Percentiles rank a stretch among this genome's conserved stretches.
These are phyloP conservation scores for Fregata magnificens DNA, from an alignment of 2,113 vertebrate genomes.

Conservation along the genomic window DNA sequence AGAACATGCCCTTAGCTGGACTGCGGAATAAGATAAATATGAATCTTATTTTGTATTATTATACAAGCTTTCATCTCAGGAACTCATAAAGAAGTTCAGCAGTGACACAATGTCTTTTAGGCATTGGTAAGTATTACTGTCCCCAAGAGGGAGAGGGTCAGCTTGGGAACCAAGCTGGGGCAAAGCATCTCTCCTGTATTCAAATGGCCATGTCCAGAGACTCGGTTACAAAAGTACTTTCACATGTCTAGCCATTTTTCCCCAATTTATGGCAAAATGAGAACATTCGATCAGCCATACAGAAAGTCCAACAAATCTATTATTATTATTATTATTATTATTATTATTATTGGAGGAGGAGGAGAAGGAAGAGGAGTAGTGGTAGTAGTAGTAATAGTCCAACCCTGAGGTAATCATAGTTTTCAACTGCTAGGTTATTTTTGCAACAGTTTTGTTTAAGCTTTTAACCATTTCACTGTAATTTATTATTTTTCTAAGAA, in stretches of 20 bases:
- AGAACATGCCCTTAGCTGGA: not conserved
- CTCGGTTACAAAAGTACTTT: not conserved
- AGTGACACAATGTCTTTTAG: not conserved
- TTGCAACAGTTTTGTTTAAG: not conserved
- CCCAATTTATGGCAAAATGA: not conserved
- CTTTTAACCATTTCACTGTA: not conserved
- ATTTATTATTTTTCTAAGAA: not conserved
- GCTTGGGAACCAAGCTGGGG: not conserved
- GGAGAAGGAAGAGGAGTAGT: no score
- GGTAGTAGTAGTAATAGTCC: no score
- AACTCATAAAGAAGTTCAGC: not conserved
- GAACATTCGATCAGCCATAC: not conserved
- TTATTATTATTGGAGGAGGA: no score
- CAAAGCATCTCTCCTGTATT: not conserved
- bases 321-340: not conserved
- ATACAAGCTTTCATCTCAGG: not conserved
- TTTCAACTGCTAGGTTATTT: not conserved
- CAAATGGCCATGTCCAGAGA: not conserved
- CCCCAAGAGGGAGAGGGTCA: not conserved
- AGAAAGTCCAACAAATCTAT: not conserved
- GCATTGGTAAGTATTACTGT: not conserved
- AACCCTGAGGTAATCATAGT: not conserved
- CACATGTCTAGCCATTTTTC: not conserved
- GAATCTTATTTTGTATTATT: not conserved
- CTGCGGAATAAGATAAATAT: not conserved